These are phyloP conservation scores for Aradus depressus DNA, from an alignment of 2,888 invertebrate species.

Conservation along the genomic window DNA sequence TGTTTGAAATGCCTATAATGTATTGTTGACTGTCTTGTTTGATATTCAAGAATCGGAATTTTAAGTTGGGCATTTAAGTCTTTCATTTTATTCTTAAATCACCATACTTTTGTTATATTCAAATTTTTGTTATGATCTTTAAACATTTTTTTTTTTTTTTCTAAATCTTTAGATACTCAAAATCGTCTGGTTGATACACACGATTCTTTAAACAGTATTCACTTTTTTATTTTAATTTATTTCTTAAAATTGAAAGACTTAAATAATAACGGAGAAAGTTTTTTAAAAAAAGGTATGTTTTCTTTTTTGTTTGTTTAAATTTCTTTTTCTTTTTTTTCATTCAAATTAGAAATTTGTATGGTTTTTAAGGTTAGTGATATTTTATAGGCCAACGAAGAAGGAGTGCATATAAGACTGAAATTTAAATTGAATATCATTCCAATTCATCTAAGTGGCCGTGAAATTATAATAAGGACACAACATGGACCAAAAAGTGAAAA, in stretches of 20 bases:
- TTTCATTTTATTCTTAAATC: conserved; percentile 22
- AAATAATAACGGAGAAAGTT: conserved; percentile 7
- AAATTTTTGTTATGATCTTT: conserved; percentile 5
- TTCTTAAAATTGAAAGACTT: conserved; percentile 16
- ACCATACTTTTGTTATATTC: not conserved
- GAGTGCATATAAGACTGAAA: conserved; percentile 23
- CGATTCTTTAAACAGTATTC: not conserved
- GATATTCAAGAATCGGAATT: conserved; percentile 14
- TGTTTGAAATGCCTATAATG: conserved; percentile 19
- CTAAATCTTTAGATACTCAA: not conserved
- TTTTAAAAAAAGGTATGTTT: conserved; percentile 10
- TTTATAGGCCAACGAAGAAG: conserved; percentile 14
- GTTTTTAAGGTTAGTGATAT: conserved; percentile 16
- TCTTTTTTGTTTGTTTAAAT: conserved; percentile 12
- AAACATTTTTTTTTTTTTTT: not conserved
- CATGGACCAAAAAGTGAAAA: conserved; percentile 17
- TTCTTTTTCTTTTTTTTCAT: too few species aligned
- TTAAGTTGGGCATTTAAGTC: conserved; percentile 19
- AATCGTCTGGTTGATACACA: conserved; percentile 1
- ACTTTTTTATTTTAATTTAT: too few species aligned
- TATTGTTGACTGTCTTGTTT: conserved; percentile 19
- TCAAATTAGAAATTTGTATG: conserved; percentile 6
- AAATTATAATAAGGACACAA: conserved; percentile 14
- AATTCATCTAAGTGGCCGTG: conserved; percentile 18
- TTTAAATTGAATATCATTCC: conserved; percentile 20